These are phyloP conservation scores for Sympetrum striolatum DNA, from an alignment of 2,888 invertebrate genomes.

Conservation along the genomic window DNA sequence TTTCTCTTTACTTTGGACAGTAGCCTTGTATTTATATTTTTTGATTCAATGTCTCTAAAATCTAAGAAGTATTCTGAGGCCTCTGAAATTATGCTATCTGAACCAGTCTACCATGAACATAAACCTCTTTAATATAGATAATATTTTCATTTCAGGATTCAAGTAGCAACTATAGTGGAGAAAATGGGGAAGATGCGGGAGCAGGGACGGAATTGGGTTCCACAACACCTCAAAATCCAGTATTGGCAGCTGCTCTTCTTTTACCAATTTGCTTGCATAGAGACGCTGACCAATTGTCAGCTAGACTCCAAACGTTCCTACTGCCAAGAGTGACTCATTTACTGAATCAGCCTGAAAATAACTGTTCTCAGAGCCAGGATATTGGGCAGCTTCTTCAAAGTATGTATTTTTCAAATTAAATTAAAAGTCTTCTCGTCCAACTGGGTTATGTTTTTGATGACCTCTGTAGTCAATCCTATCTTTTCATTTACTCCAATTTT, in stretches of 20 bases:
- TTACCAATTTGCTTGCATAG: constrained; percentile 57
- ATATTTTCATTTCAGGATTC: background rate
- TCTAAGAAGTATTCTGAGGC: no score
- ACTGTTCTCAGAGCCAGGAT: background rate
- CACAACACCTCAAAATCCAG: constrained; percentile 2
- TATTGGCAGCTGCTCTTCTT: constrained; percentile 54
- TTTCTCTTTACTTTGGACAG: no score
- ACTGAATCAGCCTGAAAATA: constrained; percentile 44
- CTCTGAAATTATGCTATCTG: no score
- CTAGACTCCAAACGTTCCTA: constrained; percentile 55
- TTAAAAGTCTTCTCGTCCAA: no score
- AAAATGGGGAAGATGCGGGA: background rate
- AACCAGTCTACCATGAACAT: no score
- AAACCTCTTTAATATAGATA: no score
- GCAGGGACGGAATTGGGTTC: background rate
- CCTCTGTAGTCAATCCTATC: no score
- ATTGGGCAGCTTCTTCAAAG: background rate
- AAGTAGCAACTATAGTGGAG: background rate
- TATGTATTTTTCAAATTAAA: background rate
- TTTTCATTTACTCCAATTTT: no score
- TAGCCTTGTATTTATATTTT: no score
- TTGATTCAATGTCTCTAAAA: no score
- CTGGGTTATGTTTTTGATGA: no score
- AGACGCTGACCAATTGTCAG: constrained; percentile 57
- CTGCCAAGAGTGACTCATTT: constrained; percentile 53